Evolutionary conservation across 1,140 invertebrate genomes (phyloP).

Genomic region (Magallana gigas): DNA sequence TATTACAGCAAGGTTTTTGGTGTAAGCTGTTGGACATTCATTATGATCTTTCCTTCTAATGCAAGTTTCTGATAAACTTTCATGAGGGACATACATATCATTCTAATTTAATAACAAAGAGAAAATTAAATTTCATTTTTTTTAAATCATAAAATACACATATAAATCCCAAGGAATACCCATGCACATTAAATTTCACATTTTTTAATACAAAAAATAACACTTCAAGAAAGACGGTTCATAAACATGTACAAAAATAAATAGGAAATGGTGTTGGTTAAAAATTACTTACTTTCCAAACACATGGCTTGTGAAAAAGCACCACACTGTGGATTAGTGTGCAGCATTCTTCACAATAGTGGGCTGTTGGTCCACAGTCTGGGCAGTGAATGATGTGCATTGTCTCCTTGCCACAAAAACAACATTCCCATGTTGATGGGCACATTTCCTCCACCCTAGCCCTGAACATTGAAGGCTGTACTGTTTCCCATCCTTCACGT

Average conservation of each 20-base stretch:
- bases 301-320: constrained; percentile 13
- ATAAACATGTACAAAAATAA: not conserved
- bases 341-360: constrained; percentile 40
- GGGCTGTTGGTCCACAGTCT: constrained; percentile 46
- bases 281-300: constrained; percentile 9
- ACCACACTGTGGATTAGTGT: constrained; percentile 10
- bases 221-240: not conserved
- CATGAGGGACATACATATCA: constrained; percentile 8
- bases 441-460: constrained; percentile 40
- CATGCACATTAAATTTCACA: not conserved
- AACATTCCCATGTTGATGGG: constrained; percentile 39
- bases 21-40: not conserved
- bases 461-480: not conserved
- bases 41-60: constrained; percentile 11
- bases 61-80: not conserved
- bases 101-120: not conserved
- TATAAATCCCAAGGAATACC: not conserved
- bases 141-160: not conserved
- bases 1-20: constrained; percentile 14
- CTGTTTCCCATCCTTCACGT: constrained; percentile 27
- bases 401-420: constrained; percentile 15
- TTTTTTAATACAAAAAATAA: not conserved
- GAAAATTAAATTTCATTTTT: no score
- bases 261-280: not conserved
- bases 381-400: constrained; percentile 41